phyloP scores from a whole-genome alignment of 2,888 invertebrate species.

The Lasioglossum pauxillum region DNA sequence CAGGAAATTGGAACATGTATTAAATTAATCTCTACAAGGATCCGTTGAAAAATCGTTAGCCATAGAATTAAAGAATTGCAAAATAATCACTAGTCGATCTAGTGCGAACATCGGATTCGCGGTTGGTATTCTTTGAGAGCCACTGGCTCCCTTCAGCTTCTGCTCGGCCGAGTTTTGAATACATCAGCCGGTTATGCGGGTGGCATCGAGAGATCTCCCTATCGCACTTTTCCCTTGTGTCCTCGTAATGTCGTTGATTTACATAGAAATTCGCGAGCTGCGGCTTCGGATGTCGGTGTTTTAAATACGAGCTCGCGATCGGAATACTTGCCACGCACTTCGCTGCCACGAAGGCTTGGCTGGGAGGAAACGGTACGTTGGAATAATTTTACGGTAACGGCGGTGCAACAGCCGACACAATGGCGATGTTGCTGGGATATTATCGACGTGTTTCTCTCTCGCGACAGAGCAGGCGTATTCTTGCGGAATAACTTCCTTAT shows the following conservation, averaged over 20 bases:
- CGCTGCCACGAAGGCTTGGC: background rate
- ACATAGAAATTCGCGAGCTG: background rate
- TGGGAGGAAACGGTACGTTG: too few relatives aligned
- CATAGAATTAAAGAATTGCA: background rate
- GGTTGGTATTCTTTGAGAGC: constrained; percentile 9
- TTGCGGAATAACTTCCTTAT: background rate
- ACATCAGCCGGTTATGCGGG: constrained; percentile 1
- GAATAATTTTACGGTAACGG: background rate
- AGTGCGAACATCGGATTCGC: constrained; percentile 44
- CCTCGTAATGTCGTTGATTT: constrained; percentile 7
- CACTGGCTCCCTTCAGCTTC: constrained; percentile 14
- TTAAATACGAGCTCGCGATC: constrained; percentile 23
- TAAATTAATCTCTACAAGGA: background rate
- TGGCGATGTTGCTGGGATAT: background rate
- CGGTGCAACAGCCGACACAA: background rate
- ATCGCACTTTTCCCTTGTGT: background rate
- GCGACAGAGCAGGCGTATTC: background rate
- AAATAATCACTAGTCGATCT: background rate
- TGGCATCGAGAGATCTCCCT: too few relatives aligned
- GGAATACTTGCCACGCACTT: constrained; percentile 15
- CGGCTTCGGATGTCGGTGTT: constrained; percentile 17
- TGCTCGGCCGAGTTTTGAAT: constrained; percentile 5
- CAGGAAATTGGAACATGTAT: background rate
- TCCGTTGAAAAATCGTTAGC: background rate
- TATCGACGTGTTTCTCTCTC: background rate